Conservation (phyloP, 2,797 vertebrate genomes). For the Bucorvus abyssinicus region DNA sequence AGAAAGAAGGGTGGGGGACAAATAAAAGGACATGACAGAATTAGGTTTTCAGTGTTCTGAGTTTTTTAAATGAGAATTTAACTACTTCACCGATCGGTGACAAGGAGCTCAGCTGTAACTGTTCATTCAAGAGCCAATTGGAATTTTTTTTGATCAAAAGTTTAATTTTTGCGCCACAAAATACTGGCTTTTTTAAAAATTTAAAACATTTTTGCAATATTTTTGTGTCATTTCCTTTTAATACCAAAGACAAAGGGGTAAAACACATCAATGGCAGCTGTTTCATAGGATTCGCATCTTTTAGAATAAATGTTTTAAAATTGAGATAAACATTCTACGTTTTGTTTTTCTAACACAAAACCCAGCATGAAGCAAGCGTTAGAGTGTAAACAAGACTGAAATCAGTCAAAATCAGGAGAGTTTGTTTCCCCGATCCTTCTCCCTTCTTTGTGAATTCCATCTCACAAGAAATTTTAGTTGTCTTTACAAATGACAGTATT, state of each 20-base stretch:
- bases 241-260: not conserved
- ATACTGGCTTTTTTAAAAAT: not conserved
- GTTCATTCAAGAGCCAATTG: not conserved
- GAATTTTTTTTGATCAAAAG: not conserved
- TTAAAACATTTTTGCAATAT: not conserved
- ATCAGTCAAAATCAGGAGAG: not conserved
- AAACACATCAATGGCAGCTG: not conserved
- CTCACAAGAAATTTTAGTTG: not conserved
- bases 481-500: not conserved
- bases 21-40: not conserved
- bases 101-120: not conserved
- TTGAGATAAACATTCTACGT: rapidly evolving
- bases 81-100: not conserved
- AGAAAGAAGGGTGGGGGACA: conserved; percentile 16
- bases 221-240: not conserved
- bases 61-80: not conserved
- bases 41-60: not conserved
- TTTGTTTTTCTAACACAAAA: not conserved
- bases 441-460: not conserved
- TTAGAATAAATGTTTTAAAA: not conserved
- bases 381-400: not conserved
- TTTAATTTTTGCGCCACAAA: not conserved
- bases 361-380: not conserved
- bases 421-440: not conserved
- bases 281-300: not conserved